Percentiles rank a stretch among this genome's conserved stretches.
These are phyloP conservation scores for Coleophora flavipennella DNA, from an alignment of 2,888 invertebrate genomes.

Conservation along the genomic window DNA sequence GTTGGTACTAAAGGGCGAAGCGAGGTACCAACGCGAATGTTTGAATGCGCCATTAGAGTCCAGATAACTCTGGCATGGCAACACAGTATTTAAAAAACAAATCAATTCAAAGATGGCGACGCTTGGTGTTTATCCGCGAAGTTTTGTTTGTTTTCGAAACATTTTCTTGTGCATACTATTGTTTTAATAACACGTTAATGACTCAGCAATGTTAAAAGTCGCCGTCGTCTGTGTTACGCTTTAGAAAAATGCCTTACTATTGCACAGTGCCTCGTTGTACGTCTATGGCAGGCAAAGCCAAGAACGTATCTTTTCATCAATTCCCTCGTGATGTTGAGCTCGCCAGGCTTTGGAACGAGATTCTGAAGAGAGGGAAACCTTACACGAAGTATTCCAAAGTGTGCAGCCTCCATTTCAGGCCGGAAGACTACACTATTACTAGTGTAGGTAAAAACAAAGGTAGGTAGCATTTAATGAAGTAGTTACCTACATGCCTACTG, in stretches of 20 bases:
- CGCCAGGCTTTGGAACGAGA: slow-evolving; percentile 58
- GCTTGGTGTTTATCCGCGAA: slow-evolving; percentile 57
- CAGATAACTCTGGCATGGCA: too few relatives aligned
- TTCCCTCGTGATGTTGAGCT: slow-evolving; percentile 59
- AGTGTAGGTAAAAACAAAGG: slow-evolving; percentile 64
- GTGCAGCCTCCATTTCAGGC: slow-evolving; percentile 61
- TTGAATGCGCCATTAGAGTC: too few relatives aligned
- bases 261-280: slow-evolving; percentile 67
- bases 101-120: slow-evolving; percentile 41
- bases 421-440: slow-evolving; percentile 59
- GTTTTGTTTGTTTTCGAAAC: slow-evolving; percentile 57
- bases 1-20: too few relatives aligned
- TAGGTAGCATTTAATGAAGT: slow-evolving; percentile 14
- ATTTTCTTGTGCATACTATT: slow-evolving; percentile 21
- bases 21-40: too few relatives aligned
- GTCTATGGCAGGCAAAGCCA: slow-evolving; percentile 65
- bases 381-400: slow-evolving; percentile 69
- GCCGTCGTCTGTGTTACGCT: slow-evolving; percentile 21
- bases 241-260: slow-evolving; percentile 63
- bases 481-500: not conserved
- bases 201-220: slow-evolving; percentile 37
- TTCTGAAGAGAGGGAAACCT: slow-evolving; percentile 62
- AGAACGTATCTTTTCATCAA: slow-evolving; percentile 65
- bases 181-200: slow-evolving; percentile 10
- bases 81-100: too few relatives aligned